Conservation (phyloP, 2,888 invertebrate species). For the Scaptomyza polygonia region DNA sequence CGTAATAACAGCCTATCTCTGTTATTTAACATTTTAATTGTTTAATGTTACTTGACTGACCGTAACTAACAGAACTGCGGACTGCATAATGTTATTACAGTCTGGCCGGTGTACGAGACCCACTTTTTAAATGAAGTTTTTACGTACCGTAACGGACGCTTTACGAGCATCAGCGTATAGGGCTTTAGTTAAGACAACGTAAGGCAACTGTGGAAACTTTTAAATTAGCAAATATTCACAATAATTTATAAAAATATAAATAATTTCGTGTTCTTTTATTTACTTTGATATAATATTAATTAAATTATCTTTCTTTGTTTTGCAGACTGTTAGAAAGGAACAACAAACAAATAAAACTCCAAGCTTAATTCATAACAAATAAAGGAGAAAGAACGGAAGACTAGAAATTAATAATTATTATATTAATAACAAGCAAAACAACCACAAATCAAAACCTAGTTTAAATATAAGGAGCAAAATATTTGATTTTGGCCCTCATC, state of each 20-base stretch:
- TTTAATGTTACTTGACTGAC: no score
- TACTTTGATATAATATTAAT: conserved; percentile 14
- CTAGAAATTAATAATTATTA: conserved; percentile 60
- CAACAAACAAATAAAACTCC: conserved; percentile 41
- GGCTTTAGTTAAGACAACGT: no score
- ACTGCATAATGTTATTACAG: no score
- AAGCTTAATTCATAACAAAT: conserved; percentile 50
- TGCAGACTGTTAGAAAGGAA: conserved; percentile 69
- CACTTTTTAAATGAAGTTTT: no score
- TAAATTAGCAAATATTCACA: no score
- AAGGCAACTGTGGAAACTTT: not conserved
- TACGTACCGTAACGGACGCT: no score
- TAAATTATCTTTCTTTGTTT: not conserved
- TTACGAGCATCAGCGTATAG: no score
- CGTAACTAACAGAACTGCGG: no score
- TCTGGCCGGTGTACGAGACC: no score
- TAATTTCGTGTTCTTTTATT: conserved; percentile 2
- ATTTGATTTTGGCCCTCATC: conserved; percentile 53
- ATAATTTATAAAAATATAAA: not conserved
- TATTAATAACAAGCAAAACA: conserved; percentile 37
- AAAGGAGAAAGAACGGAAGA: conserved; percentile 74
- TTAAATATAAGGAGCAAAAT: conserved; percentile 42
- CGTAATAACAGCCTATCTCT: no score
- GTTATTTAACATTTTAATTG: no score
- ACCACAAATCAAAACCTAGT: conserved; percentile 47